These are phyloP conservation scores for Cephus spinipes DNA, from an alignment of 2,888 invertebrate species.

Conservation along the genomic window DNA sequence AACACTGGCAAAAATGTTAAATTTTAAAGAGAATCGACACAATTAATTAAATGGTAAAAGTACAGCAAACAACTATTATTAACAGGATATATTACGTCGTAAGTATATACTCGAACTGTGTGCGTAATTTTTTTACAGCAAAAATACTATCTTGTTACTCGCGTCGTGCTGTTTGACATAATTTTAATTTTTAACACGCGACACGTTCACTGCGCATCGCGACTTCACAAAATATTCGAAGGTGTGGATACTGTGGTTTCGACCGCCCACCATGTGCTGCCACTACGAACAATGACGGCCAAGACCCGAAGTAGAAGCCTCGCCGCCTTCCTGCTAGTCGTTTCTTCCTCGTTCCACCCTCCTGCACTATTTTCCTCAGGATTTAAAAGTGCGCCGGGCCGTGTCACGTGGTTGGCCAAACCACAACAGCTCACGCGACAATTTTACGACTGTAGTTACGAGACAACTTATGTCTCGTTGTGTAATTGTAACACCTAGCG, in stretches of 20 bases:
- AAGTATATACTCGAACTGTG: too few relatives aligned
- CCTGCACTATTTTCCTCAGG: not conserved
- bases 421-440: not conserved
- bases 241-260: not conserved
- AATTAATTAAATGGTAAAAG: not conserved
- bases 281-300: slow-evolving; percentile 40
- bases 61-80: not conserved
- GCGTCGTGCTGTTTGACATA: not conserved
- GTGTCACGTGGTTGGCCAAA: not conserved
- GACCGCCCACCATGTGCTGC: slow-evolving; percentile 39
- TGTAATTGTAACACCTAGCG: not conserved
- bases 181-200: not conserved
- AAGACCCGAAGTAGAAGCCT: slow-evolving; percentile 42
- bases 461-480: not conserved
- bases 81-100: not conserved
- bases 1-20: too few relatives aligned
- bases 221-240: not conserved
- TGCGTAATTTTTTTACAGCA: too few relatives aligned
- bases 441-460: not conserved
- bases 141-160: not conserved
- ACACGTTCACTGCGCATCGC: not conserved
- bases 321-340: not conserved
- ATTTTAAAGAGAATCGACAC: too few relatives aligned
- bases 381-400: not conserved
- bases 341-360: not conserved